phyloP scores from a whole-genome alignment of 1,140 invertebrate species.

The Musca domestica region DNA sequence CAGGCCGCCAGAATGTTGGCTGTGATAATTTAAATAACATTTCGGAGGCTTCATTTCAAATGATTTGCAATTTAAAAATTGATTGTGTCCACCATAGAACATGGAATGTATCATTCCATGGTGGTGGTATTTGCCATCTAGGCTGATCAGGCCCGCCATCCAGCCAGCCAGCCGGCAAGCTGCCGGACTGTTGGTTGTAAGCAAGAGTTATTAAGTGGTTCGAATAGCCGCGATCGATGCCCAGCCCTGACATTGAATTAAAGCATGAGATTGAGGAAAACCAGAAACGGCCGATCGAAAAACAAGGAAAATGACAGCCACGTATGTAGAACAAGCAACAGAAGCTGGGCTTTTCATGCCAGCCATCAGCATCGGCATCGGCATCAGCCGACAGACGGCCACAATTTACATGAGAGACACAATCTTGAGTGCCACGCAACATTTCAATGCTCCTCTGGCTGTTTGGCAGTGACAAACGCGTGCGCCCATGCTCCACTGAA shows the following conservation, averaged over 20 bases:
- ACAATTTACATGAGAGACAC: too few species aligned
- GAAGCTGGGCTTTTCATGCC: conserved; percentile 8
- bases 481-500: background rate
- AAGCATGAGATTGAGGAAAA: too few species aligned
- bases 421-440: too few species aligned
- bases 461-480: conserved; percentile 15
- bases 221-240: conserved; percentile 3
- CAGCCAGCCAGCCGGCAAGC: too few species aligned
- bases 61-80: conserved; percentile 21
- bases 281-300: too few species aligned
- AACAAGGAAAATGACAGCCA: conserved; percentile 13
- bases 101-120: background rate
- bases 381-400: too few species aligned
- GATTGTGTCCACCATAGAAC: conserved; percentile 11
- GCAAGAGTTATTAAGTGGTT: conserved; percentile 16
- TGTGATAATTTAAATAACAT: conserved; percentile 15
- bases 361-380: too few species aligned
- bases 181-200: background rate
- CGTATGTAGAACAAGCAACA: conserved; percentile 20
- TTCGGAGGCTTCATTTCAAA: conserved; percentile 14
- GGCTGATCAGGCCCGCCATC: too few species aligned
- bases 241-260: too few species aligned
- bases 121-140: background rate
- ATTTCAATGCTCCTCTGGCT: too few species aligned
- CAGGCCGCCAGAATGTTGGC: background rate